These are phyloP conservation scores for Python bivittatus DNA, from an alignment of 2,113 vertebrate species.

Conservation along the genomic window DNA sequence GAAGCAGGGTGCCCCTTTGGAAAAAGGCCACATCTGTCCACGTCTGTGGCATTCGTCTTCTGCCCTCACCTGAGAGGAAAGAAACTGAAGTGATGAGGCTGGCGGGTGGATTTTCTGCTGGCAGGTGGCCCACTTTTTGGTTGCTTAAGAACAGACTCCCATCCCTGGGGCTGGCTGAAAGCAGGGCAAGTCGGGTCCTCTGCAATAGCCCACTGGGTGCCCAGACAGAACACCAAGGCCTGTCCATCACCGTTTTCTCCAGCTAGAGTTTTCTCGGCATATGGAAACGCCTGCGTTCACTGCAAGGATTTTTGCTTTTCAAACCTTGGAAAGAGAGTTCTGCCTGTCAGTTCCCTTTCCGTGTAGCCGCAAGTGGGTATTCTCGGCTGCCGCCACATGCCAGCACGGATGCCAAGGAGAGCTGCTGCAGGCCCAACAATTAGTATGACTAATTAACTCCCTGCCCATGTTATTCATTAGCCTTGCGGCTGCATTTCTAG, in stretches of 20 bases:
- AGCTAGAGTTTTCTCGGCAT: too few relatives aligned
- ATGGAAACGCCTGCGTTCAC: neutral
- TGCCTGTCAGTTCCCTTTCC: neutral
- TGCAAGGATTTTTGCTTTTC: too few relatives aligned
- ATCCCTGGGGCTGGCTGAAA: too few relatives aligned
- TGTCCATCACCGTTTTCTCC: too few relatives aligned
- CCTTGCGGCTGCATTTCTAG: neutral
- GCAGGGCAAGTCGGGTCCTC: neutral
- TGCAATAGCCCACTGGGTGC: neutral
- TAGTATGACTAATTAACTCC: constrained; percentile 31
- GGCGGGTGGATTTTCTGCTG: neutral
- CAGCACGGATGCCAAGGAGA: neutral
- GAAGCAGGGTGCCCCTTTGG: too few relatives aligned
- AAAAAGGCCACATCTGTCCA: neutral
- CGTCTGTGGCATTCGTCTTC: neutral
- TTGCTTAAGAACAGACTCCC: neutral
- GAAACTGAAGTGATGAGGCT: neutral
- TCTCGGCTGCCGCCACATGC: neutral
- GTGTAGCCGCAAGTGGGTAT: neutral
- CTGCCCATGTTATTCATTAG: constrained; percentile 11
- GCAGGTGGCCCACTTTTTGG: neutral
- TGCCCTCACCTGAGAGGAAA: neutral
- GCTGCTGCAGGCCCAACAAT: neutral
- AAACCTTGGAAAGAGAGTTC: neutral
- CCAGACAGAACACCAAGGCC: too few relatives aligned